Evolutionary conservation across 2,888 invertebrate species (phyloP), one percentile per base, ranked within the genome.

Genomic region (Pseudanteris insignis): DNA sequence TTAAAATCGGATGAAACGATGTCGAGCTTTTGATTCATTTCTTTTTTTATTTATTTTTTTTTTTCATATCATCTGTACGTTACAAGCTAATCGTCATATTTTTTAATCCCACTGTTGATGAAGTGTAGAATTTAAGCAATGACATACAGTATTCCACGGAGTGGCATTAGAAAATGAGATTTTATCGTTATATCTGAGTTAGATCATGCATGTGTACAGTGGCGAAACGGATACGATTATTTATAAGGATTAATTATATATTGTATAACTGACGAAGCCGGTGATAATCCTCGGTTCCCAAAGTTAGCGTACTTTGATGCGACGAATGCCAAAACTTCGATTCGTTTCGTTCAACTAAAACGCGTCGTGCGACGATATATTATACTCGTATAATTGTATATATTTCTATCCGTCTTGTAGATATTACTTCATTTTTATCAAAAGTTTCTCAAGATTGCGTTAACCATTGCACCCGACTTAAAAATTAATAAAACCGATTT

Each of bases 171-270:
- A 62, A 70, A 68, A 68, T 72, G 65, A 72, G 67, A 70, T 70
- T 73, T 74, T 75, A 76, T 77, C 71, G 72, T 77, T 76, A 72
- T 72, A 70, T 69, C 66, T 70, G 69, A 66, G 65, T 68, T 68
- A 69, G 70, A 68, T 64, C 65, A 63, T 67, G 73, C 66, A 72
- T 75, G 79, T 79, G 78, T 79, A 70, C 78, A 79, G 79, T 79
- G 79, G 79, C 67, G 60, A 48, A n/a, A 54, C 21, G 44, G 32
- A 63, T 46, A 59, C 48, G 32, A 55, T 63, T 63, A 59, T 55
- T 63, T 59, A 41, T 63, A 63, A 55, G 54, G 38, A 21, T 53
- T 43, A 41, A 41, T 43, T 60, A 33, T n/a, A n/a, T 37, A 36
- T 18, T 9, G 9, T 43, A 33, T 32, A 46, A 46, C 33, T 29